phyloP scores from a whole-genome alignment of 1,140 invertebrate genomes.

The Hormaphis cornu region DNA sequence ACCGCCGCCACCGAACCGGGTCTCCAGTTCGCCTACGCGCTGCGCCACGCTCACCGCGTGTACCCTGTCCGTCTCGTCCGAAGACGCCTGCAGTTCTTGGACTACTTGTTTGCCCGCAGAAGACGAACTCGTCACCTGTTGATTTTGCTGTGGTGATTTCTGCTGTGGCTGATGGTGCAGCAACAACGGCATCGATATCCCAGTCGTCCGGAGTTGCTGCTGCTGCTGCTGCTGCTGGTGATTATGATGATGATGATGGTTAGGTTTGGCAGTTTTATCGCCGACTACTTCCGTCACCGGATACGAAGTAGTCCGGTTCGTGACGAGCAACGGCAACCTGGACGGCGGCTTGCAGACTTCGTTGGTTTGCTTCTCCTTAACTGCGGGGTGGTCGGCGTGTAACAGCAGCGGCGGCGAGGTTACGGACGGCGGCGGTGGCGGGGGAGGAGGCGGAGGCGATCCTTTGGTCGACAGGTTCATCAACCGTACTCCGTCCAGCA shows the following conservation, averaged over 20 bases:
- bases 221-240: not conserved
- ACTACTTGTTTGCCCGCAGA: not conserved
- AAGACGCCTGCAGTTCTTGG: not conserved
- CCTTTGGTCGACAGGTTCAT: constrained; percentile 13
- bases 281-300: not conserved
- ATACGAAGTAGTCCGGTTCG: constrained; percentile 6
- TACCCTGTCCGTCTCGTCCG: not conserved
- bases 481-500: not conserved
- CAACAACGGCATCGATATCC: not conserved
- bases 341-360: not conserved
- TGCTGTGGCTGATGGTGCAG: not conserved
- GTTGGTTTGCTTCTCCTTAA: not conserved
- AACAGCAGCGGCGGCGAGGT: not conserved
- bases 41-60: constrained; percentile 11
- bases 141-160: not conserved
- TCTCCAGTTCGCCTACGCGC: constrained; percentile 9
- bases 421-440: not conserved
- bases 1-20: not conserved
- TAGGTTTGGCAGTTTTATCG: not conserved
- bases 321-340: not conserved
- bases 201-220: not conserved
- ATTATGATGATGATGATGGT: not conserved
- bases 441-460: not conserved
- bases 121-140: not conserved
- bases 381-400: too few relatives aligned